These are phyloP conservation scores for Rhea pennata DNA, from an alignment of 2,113 vertebrate genomes.

Conservation along the genomic window DNA sequence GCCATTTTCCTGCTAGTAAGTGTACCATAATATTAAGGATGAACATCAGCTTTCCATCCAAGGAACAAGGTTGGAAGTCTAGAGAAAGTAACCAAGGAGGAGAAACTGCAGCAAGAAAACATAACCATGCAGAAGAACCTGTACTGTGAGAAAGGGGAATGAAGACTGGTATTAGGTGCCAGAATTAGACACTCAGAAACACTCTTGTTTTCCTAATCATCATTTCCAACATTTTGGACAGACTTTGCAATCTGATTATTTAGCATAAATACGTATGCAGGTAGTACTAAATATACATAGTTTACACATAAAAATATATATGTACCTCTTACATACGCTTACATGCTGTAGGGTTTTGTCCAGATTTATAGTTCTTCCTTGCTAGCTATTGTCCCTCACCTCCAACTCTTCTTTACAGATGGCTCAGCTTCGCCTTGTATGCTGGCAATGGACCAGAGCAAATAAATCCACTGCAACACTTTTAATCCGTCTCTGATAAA, in stretches of 20 bases:
- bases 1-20: background rate
- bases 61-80: background rate
- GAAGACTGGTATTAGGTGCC: background rate
- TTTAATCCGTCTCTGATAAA: constrained; percentile 58
- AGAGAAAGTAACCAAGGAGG: background rate
- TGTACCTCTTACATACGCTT: background rate
- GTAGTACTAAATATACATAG: background rate
- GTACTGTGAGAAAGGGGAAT: background rate
- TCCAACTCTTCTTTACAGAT: background rate
- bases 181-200: background rate
- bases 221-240: background rate
- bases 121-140: background rate
- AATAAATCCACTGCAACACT: constrained; percentile 55
- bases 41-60: background rate
- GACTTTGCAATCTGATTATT: background rate
- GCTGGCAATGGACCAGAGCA: constrained; percentile 38
- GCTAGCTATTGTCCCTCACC: background rate
- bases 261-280: background rate
- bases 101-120: background rate
- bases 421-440: background rate
- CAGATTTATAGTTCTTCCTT: background rate
- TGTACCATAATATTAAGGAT: background rate
- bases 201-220: background rate
- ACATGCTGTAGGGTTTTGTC: rapidly evolving
- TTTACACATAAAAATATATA: background rate